Evolutionary conservation across 2,113 vertebrate genomes (phyloP).

Genomic region (Chaetodon trifascialis): DNA sequence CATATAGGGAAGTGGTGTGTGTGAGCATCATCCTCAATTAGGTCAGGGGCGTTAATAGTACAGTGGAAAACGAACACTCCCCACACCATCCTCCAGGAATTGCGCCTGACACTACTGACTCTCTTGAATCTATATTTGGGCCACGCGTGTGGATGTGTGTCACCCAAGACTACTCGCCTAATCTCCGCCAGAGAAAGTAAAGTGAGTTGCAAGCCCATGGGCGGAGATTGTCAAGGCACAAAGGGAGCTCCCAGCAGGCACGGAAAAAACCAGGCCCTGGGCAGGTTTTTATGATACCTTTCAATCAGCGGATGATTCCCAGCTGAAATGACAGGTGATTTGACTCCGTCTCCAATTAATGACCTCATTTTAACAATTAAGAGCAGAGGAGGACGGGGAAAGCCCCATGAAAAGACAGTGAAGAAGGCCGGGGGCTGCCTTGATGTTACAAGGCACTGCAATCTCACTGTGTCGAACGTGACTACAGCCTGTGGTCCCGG

Average conservation of each 20-base stretch:
- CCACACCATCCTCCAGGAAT: conserved; percentile 81
- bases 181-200: conserved; percentile 55
- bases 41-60: conserved; percentile 81
- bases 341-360: conserved; percentile 84
- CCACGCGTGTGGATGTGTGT: conserved; percentile 82
- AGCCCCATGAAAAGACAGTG: conserved; percentile 51
- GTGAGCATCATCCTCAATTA: conserved; percentile 79
- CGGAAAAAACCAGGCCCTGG: conserved; percentile 69
- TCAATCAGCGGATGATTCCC: conserved; percentile 83
- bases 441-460: conserved; percentile 17
- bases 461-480: conserved; percentile 29
- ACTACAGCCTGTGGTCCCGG: conserved; percentile 18
- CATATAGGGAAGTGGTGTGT: conserved; percentile 57
- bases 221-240: conserved; percentile 74
- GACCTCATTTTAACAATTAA: conserved; percentile 87
- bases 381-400: conserved; percentile 73
- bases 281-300: conserved; percentile 84
- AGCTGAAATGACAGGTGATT: conserved; percentile 85
- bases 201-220: conserved; percentile 74
- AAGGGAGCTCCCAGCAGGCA: conserved; percentile 77
- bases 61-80: conserved; percentile 70
- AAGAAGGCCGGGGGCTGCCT: conserved; percentile 32
- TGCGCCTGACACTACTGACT: conserved; percentile 80
- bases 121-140: conserved; percentile 83
- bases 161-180: conserved; percentile 73